phyloP scores from a whole-genome alignment of 2,888 invertebrate genomes.

The Diplolepis rosae region DNA sequence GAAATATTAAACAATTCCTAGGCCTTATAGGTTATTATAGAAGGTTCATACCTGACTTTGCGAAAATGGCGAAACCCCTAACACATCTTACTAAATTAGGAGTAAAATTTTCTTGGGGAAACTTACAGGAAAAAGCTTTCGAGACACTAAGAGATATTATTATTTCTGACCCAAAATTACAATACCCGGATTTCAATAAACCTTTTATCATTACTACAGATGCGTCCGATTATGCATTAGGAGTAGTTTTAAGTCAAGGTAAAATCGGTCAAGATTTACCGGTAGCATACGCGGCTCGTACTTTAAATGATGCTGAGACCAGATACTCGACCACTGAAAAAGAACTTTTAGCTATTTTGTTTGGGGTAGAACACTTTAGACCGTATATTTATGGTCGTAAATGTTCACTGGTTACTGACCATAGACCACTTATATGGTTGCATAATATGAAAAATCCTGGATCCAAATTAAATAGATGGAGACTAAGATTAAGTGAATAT shows the following conservation, averaged over 20 bases:
- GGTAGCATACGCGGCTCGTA: conserved; percentile 24
- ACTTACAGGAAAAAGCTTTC: conserved; percentile 19
- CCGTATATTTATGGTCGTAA: conserved; percentile 32
- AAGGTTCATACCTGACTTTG: conserved; percentile 29
- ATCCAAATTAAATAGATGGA: conserved; percentile 22
- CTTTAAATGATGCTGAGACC: conserved; percentile 18
- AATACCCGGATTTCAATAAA: conserved; percentile 64
- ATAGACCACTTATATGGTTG: conserved; percentile 16
- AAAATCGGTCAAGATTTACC: conserved; percentile 40
- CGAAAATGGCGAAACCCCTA: conserved; percentile 52
- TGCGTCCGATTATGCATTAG: conserved; percentile 32
- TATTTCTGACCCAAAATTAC: conserved; percentile 49
- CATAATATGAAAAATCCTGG: background rate
- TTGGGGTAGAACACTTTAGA: conserved; percentile 29
- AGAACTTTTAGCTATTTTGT: conserved; percentile 18
- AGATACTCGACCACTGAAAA: conserved; percentile 33
- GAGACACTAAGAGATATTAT: conserved; percentile 30
- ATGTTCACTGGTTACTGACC: conserved; percentile 30
- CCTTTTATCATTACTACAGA: conserved; percentile 33
- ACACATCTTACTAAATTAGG: conserved; percentile 49
- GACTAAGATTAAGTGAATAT: conserved; percentile 34
- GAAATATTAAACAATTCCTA: background rate
- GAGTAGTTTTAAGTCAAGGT: conserved; percentile 32
- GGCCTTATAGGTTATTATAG: background rate
- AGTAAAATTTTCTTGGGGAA: conserved; percentile 45